A percentile compares a stretch with the other conserved stretches of the same genome.
Evolutionary conservation across 2,797 vertebrate species (phyloP).

Genomic region (Cirrhinus mrigala): DNA sequence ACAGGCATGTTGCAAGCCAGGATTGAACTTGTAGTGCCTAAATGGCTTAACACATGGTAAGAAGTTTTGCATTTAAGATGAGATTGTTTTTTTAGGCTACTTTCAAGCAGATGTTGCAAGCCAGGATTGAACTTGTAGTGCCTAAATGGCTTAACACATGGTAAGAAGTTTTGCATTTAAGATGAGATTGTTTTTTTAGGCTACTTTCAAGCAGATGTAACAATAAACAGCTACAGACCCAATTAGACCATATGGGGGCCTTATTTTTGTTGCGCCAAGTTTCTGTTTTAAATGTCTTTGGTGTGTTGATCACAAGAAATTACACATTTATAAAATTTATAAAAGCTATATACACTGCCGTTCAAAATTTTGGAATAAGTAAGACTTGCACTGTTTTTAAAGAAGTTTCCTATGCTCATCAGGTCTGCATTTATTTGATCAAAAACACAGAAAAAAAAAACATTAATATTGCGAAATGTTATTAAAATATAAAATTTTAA

Average conservation of each 20-base stretch:
- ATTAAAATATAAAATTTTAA: too few species aligned
- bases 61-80: background rate
- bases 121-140: background rate
- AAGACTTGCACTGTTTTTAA: too few species aligned
- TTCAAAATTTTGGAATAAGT: too few species aligned
- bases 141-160: background rate
- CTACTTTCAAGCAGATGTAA: background rate
- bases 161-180: background rate
- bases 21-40: background rate
- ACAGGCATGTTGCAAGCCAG: background rate
- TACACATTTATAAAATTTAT: background rate
- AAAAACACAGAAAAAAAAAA: too few species aligned
- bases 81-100: too few species aligned
- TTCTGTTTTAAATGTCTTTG: background rate
- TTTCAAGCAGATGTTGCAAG: background rate
- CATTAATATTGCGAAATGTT: too few species aligned
- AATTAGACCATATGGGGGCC: background rate
- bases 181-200: too few species aligned
- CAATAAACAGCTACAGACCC: slow-evolving; percentile 4
- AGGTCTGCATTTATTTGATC: too few species aligned
- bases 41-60: background rate
- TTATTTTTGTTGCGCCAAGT: background rate
- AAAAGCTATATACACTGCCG: background rate
- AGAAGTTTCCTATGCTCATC: too few species aligned
- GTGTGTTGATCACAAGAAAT: background rate